Evolutionary conservation across 2,113 vertebrate genomes (phyloP), one percentile per base, ranked within the genome.

Genomic region (Scytalopus superciliaris): DNA sequence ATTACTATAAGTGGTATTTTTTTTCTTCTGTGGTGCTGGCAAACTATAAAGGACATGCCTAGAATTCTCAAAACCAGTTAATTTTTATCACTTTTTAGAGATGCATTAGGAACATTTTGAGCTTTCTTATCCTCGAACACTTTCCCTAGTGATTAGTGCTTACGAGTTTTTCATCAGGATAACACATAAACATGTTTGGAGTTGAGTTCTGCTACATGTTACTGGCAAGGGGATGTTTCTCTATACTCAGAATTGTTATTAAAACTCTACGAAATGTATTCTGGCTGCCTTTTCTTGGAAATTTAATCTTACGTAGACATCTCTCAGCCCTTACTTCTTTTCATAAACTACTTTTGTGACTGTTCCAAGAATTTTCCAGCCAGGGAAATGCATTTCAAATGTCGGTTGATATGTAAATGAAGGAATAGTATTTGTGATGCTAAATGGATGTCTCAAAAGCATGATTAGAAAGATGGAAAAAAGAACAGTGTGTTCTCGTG

Each of bases 371-470:
- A 9, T 74, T 84, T 95, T 90, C 63, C 60, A 77, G 47, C 5
- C 13, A 37, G 59, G 35, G 44, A 39, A 83, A 57, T 84, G 25
- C 42, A 53, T 90, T 96, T 93, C 76, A 94, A 60, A 93, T 25
- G 56, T 9, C 45, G 62, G 44, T 11, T 57, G 63, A 18, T 68
- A 45, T 1, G 1, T 52, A 78, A 66, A 50, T 86, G 23, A 42
- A 57, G 85, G 55, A 42, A 37, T 45, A 69, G 23, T 60, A 55
- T 88, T 92, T 86, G 64, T 90, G 30, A 88, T 94, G 85, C 44
- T 86, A 74, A 97, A 74, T 49, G 56, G 30, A 7, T 78, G 35
- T 67, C 64, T 94, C 42, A 90, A 84, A 96, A 89, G 47, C 37
- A 39, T 37, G 19, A 30, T 90, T 92, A 63, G 84, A 85, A 73